A percentile compares a stretch with the other conserved stretches of the same genome.
phyloP scores from a whole-genome alignment of 1,140 invertebrate genomes.

The Aphelenchoides fujianensis region DNA sequence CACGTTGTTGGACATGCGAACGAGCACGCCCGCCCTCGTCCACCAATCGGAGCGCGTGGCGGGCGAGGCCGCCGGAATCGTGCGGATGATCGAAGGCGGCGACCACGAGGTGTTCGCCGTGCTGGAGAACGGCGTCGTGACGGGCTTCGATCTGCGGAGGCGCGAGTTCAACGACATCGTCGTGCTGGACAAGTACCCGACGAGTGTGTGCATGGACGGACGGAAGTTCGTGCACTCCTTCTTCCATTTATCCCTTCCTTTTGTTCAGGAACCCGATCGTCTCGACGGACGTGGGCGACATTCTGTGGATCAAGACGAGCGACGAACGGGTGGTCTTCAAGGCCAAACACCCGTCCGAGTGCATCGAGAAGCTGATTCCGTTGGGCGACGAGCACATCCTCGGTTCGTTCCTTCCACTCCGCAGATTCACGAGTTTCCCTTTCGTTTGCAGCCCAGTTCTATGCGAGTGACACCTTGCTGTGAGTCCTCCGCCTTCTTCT shows the following conservation, averaged over 20 bases:
- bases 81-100: neutral
- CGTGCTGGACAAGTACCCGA: neutral
- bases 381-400: neutral
- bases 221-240: neutral
- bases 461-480: neutral
- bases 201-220: neutral
- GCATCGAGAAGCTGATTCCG: neutral
- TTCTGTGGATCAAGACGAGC: slow-evolving; percentile 1
- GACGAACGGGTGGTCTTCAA: neutral
- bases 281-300: slow-evolving; percentile 1
- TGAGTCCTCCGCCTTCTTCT: too few species aligned
- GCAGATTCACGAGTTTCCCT: too few species aligned
- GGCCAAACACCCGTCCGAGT: neutral
- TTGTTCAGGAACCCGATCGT: neutral
- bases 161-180: neutral
- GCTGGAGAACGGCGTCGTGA: neutral
- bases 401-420: too few species aligned
- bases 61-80: neutral
- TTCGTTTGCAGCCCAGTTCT: too few species aligned
- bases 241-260: neutral
- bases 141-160: neutral
- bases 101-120: neutral
- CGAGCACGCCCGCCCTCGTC: neutral
- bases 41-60: neutral
- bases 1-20: neutral